Evolutionary conservation across 2,888 invertebrate genomes (phyloP), one percentile per base, ranked within the genome.

Genomic region (Homarus gammarus): DNA sequence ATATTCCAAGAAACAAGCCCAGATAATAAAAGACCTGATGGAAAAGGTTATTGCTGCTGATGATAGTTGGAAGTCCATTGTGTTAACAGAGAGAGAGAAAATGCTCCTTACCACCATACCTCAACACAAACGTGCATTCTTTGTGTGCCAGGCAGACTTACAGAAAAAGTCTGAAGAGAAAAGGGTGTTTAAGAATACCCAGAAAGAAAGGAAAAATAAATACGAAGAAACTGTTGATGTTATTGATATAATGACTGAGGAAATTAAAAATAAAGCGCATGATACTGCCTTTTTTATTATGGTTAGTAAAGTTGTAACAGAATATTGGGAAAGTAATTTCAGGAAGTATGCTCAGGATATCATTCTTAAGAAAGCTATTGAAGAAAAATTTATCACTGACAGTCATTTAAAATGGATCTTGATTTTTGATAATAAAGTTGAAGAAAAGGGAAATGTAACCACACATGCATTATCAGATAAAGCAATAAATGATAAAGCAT

Each of bases 1-100:
- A 36, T 87, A 87, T 38, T 61, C 72, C 6, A 73, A 82, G 49
- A 68, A 56, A 33, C 87, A 87, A 64, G 82, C 73, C n/a, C 56
- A 75, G 49, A 36, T 82, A 44, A 64, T 87, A 15, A 61, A 15
- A 33, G 36, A 49, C n/a, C 61, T 87, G 27, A 82, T 87, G 15
- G 64, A 87, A 40, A 15, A n/a, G 0, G 64, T 87, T 44, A 64
- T 73, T 64, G 31, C 77, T 1, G 40, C 87, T 40, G 87, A 87
- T 61, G 33, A 61, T 33, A 49, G 56, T 40, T 87, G 72, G 87
- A 81, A 75, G n/a, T 18, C 72, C n/a, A 27, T 75, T 31, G 22
- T 18, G 3, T n/a, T 82, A 36, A 75, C 70, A 44, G 64, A 75
- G 64, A 75, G 75, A 12, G 87, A 87, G 38, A 51, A 44, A 44